phyloP scores from a whole-genome alignment of 2,113 vertebrate genomes.

The Zosterops hypoxanthus region DNA sequence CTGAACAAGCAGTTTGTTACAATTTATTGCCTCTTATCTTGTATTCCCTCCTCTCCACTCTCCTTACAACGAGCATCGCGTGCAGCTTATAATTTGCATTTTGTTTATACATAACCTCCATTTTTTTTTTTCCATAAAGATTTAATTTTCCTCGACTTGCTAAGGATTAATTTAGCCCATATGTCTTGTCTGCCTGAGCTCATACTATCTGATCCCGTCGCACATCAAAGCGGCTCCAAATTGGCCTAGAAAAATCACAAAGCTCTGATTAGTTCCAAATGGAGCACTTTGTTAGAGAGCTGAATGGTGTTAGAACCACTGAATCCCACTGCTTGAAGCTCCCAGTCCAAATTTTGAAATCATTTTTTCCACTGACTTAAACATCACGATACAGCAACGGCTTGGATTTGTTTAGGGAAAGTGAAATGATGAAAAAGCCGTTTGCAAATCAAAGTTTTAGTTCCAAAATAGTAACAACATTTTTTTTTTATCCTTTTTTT shows the following conservation, averaged over 20 bases:
- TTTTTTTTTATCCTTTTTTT: neutral
- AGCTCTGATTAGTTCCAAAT: constrained; percentile 54
- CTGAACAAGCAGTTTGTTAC: neutral
- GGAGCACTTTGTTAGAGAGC: neutral
- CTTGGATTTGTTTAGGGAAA: constrained; percentile 1
- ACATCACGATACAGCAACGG: neutral
- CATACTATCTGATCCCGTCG: constrained; percentile 60
- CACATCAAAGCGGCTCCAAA: constrained; percentile 42
- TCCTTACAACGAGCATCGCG: neutral
- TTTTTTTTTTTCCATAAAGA: constrained; percentile 59
- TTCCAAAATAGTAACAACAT: neutral
- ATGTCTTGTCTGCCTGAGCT: constrained; percentile 52
- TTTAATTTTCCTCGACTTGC: constrained; percentile 55
- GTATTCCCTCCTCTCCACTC: neutral
- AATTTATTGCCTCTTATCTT: neutral
- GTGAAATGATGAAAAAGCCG: neutral
- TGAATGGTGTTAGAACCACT: constrained; percentile 15
- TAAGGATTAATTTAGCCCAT: constrained; percentile 61
- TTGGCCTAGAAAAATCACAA: constrained; percentile 11
- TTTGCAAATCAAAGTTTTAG: neutral
- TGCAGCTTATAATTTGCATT: constrained; percentile 14
- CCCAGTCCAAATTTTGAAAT: neutral
- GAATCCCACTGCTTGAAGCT: neutral
- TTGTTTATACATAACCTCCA: constrained; percentile 15
- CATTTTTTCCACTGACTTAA: constrained; percentile 53